phyloP scores from a whole-genome alignment of 2,888 invertebrate genomes.

The Bombyx huttoni region DNA sequence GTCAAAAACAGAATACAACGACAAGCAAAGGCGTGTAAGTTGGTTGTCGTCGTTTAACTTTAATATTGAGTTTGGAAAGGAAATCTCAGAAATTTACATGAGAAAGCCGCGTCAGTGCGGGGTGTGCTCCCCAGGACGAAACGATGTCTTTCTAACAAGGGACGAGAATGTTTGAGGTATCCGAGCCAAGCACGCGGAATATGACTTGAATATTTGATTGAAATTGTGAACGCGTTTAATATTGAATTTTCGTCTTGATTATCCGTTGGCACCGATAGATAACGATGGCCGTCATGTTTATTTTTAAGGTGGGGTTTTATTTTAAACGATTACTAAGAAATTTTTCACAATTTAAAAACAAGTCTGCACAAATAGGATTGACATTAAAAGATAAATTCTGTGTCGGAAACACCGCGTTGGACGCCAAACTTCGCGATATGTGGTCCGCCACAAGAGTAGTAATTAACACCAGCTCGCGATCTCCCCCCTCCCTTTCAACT shows the following conservation, averaged over 20 bases:
- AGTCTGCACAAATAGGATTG: constrained; percentile 14
- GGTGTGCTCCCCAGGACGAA: constrained; percentile 29
- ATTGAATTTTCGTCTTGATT: constrained; percentile 23
- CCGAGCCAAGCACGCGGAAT: constrained; percentile 41
- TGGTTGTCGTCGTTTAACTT: constrained; percentile 38
- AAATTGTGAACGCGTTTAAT: constrained; percentile 44
- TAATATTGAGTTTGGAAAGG: constrained; percentile 47
- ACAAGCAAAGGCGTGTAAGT: constrained; percentile 20
- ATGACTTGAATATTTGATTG: constrained; percentile 54
- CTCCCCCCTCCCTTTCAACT: constrained; percentile 16
- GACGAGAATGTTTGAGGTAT: constrained; percentile 53
- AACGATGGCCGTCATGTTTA: not conserved
- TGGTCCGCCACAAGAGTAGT: constrained; percentile 65
- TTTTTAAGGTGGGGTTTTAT: not conserved
- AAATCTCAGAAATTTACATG: constrained; percentile 62
- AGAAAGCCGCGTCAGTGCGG: constrained; percentile 43
- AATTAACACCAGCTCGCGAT: constrained; percentile 60
- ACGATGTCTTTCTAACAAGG: constrained; percentile 44
- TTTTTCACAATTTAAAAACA: not conserved
- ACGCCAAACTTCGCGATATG: constrained; percentile 68
- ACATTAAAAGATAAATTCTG: constrained; percentile 58
- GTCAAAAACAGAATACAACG: not conserved
- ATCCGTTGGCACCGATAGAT: not conserved
- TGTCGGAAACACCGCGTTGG: constrained; percentile 39
- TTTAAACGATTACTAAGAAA: not conserved